Evolutionary conservation across 1,140 invertebrate species (phyloP).

Genomic region (Melanaphis sacchari): DNA sequence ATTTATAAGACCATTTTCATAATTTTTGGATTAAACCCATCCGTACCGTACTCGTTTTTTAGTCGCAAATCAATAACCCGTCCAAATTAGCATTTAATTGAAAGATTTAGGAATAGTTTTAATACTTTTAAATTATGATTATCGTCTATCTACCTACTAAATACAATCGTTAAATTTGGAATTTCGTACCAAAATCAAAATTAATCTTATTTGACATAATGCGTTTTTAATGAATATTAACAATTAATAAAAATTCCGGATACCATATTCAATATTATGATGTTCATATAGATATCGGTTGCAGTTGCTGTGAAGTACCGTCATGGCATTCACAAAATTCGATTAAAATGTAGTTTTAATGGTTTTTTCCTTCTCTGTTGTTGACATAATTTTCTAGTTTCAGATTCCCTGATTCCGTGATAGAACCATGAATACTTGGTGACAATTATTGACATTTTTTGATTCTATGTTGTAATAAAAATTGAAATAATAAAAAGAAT

Average conservation of each 20-base stretch:
- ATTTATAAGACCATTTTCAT: neutral
- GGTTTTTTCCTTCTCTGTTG: too few species aligned
- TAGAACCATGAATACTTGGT: neutral
- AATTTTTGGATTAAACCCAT: neutral
- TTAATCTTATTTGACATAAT: neutral
- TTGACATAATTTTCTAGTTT: neutral
- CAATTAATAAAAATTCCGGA: neutral
- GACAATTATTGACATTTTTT: neutral
- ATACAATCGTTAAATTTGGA: neutral
- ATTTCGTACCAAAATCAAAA: neutral
- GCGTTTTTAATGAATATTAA: neutral
- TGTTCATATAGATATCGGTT: neutral
- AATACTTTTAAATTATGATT: neutral
- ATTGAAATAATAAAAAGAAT: neutral
- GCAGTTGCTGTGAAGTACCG: neutral
- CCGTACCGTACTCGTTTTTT: neutral
- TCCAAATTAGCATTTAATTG: neutral
- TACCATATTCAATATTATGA: neutral
- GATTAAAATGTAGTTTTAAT: neutral
- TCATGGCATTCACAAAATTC: neutral
- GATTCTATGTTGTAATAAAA: neutral
- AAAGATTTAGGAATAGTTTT: neutral
- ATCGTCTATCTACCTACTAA: neutral
- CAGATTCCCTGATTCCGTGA: neutral
- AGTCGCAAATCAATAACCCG: neutral